Evolutionary conservation across 2,888 invertebrate species (phyloP), one percentile per base, ranked within the genome.

Genomic region (Ceramica pisi): DNA sequence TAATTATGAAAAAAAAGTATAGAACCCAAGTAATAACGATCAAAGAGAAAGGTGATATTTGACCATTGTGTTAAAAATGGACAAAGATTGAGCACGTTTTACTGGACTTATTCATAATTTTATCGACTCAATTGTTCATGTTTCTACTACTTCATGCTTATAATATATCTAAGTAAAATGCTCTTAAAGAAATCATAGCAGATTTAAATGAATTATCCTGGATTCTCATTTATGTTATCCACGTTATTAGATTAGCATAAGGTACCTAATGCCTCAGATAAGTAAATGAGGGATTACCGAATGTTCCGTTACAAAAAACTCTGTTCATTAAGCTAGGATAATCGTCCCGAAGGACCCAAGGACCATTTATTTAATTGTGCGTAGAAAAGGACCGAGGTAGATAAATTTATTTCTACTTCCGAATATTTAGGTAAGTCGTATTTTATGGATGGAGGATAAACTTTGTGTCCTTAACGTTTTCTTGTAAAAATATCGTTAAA

Each of bases 241-340:
- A 44, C 21, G 16, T 14, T 1, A 61, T 61, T 21, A 8, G 31
- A 59, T 53, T 41, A 46, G 38, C 48, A 57, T 57, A 48, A 56
- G 44, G 53, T 23, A 48, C 10, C 8, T 59, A 59, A 57, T 48
- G 8, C 12, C 21, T 7, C 2, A 75, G 68, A 75, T 67, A 75
- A 44, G 60, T 75, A 60, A 74, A 76, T 68, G 35, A 61, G 57
- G 46, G 41, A 61, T 48, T 23, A n/a, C 10, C 9, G 21, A 67
- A 21, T 16, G 3, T 26, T 38, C 2, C 4, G 5, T 26, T 26
- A 44, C 19, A 44, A 31, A 56, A 44, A 16, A 68, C 21, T 35
- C n/a, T 23, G 76, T 44, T 50, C 38, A 21, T 46, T 68, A 60
- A 51, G 38, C 35, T 21, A 21, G 59, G 67, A 68, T 50, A 46